These are phyloP conservation scores for Mastacembelus armatus DNA, from an alignment of 2,797 vertebrate species.

Conservation along the genomic window DNA sequence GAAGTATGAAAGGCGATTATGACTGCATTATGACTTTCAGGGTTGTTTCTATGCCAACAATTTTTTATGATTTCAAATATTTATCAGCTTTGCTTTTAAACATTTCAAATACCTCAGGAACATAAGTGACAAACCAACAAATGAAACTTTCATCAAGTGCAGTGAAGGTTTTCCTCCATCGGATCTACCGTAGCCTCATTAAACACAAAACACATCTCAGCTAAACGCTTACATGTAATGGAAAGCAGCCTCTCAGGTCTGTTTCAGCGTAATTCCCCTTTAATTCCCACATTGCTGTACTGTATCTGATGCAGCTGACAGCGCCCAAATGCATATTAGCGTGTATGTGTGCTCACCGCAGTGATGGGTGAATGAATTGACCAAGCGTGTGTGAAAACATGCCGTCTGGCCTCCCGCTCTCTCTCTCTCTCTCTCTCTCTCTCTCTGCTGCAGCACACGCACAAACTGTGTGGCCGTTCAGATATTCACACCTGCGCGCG, in stretches of 20 bases:
- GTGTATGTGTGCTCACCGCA: constrained; percentile 45
- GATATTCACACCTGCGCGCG: constrained; percentile 27
- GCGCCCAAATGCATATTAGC: constrained; percentile 58
- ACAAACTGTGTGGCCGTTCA: constrained; percentile 25
- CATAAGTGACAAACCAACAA: background rate
- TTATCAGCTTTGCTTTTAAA: constrained; percentile 16
- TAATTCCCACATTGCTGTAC: constrained; percentile 50
- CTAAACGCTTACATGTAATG: background rate
- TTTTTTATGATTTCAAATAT: constrained; percentile 7
- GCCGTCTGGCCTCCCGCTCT: constrained; percentile 55
- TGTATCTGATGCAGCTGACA: constrained; percentile 60
- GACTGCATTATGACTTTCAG: constrained; percentile 12
- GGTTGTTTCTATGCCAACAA: constrained; percentile 48
- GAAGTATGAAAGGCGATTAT: background rate
- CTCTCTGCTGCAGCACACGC: constrained; percentile 31
- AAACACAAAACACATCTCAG: background rate
- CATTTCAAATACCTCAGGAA: background rate
- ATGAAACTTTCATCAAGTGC: background rate
- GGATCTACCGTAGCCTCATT: background rate
- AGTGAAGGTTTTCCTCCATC: background rate
- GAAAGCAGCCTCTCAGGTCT: constrained; percentile 5
- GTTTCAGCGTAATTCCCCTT: constrained; percentile 39
- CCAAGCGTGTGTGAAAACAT: constrained; percentile 65
- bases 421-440: background rate
- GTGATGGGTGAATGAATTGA: constrained; percentile 69